These are phyloP conservation scores for Buceros bicornis DNA, from an alignment of 2,797 vertebrate species.

Conservation along the genomic window DNA sequence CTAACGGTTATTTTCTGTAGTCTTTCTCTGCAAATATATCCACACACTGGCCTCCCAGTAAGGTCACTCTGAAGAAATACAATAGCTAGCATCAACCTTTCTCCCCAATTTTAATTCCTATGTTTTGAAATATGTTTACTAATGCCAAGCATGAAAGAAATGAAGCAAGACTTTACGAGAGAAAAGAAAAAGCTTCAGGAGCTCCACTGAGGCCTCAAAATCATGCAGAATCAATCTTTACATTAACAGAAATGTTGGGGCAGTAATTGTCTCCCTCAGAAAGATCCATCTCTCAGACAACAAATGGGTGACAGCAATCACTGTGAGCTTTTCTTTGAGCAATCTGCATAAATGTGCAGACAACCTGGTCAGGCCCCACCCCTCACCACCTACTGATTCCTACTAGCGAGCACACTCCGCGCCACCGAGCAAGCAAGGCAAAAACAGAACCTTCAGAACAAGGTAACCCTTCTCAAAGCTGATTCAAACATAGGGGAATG, in stretches of 20 bases:
- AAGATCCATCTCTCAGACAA: neutral
- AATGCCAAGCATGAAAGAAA: neutral
- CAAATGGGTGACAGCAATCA: neutral
- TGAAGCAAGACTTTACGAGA: neutral
- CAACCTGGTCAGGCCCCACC: neutral
- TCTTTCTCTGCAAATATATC: neutral
- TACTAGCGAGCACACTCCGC: accelerated
- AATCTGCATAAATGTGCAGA: neutral
- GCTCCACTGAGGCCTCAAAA: neutral
- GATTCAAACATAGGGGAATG: neutral
- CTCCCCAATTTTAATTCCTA: neutral
- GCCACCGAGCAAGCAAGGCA: neutral
- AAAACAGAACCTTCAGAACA: neutral
- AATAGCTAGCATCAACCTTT: neutral
- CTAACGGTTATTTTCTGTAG: neutral
- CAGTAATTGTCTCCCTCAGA: conserved; percentile 5
- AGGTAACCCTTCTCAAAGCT: neutral
- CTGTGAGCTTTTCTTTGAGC: neutral
- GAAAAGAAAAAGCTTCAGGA: neutral
- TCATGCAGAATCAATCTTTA: conserved; percentile 11
- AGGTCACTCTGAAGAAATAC: neutral
- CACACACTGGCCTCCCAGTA: neutral
- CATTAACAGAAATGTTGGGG: neutral
- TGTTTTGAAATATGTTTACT: neutral
- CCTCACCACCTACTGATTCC: neutral